phyloP scores from a whole-genome alignment of 2,888 invertebrate species.

The Microdon myrmicae region DNA sequence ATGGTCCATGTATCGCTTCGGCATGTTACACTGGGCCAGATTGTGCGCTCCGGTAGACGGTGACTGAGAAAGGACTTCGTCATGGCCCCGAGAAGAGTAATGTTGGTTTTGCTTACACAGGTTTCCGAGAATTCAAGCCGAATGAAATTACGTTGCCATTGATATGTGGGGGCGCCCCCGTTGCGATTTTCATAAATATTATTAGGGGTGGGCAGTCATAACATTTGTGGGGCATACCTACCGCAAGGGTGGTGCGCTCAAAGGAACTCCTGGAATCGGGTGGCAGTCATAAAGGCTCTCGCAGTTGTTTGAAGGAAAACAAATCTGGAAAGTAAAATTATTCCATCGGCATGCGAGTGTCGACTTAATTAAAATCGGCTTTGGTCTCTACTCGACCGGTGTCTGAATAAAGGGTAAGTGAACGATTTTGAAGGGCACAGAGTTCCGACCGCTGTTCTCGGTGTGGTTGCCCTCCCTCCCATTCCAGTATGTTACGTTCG shows the following conservation, averaged over 20 bases:
- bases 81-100: too few relatives aligned
- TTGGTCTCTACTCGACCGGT: slow-evolving; percentile 11
- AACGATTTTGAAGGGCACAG: slow-evolving; percentile 40
- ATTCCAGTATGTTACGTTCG: slow-evolving; percentile 57
- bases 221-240: slow-evolving; percentile 14
- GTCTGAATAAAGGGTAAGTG: slow-evolving; percentile 55
- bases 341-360: slow-evolving; percentile 1
- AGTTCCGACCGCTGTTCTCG: slow-evolving; percentile 54
- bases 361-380: slow-evolving; percentile 2
- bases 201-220: slow-evolving; percentile 22
- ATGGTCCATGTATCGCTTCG: slow-evolving; percentile 5
- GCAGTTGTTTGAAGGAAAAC: slow-evolving; percentile 17
- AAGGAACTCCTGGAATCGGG: slow-evolving; percentile 22
- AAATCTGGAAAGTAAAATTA: slow-evolving; percentile 1
- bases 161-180: slow-evolving; percentile 35
- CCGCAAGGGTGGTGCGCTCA: slow-evolving; percentile 22
- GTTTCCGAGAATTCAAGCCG: slow-evolving; percentile 16
- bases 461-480: slow-evolving; percentile 7
- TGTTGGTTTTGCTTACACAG: slow-evolving; percentile 1
- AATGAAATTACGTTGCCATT: slow-evolving; percentile 21
- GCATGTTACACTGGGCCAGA: too few relatives aligned
- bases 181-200: slow-evolving; percentile 29
- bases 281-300: slow-evolving; percentile 27
- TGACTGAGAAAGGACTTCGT: slow-evolving; percentile 12
- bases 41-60: too few relatives aligned